These are phyloP conservation scores for Anoura caudifer DNA, from an alignment of 2,113 vertebrate species.

Conservation along the genomic window DNA sequence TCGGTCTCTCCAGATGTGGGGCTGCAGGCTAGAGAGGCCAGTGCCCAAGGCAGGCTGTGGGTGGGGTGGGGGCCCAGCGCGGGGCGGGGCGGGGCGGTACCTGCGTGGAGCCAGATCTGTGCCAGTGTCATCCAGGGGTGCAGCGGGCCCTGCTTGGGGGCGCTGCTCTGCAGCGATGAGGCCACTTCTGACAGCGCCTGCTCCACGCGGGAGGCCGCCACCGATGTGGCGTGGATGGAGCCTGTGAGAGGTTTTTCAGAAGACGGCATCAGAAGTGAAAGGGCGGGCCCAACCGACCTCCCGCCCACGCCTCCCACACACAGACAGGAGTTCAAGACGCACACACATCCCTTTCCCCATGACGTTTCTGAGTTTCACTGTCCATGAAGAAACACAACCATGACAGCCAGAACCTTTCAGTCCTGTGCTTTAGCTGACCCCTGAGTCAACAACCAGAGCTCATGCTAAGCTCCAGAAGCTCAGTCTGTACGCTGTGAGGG, in stretches of 20 bases:
- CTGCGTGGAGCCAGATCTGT: constrained; percentile 99
- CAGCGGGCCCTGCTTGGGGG: constrained; percentile 95
- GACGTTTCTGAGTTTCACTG: neutral
- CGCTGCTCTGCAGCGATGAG: constrained; percentile 96
- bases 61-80: neutral
- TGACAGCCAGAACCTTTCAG: neutral
- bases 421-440: neutral
- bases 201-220: constrained; percentile 97
- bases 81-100: constrained; percentile 74
- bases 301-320: neutral
- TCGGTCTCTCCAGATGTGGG: neutral
- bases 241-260: constrained; percentile 79
- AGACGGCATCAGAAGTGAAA: neutral
- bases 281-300: neutral
- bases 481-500: neutral
- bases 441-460: neutral
- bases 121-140: constrained; percentile 99
- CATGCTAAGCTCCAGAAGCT: neutral
- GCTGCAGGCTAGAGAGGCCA: neutral
- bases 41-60: fast-evolving
- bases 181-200: constrained; percentile 97
- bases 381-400: neutral
- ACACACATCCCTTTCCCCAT: neutral
- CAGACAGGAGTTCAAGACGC: neutral
- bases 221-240: constrained; percentile 95